phyloP scores from a whole-genome alignment of 2,113 vertebrate species.

The Loxodonta africana region DNA sequence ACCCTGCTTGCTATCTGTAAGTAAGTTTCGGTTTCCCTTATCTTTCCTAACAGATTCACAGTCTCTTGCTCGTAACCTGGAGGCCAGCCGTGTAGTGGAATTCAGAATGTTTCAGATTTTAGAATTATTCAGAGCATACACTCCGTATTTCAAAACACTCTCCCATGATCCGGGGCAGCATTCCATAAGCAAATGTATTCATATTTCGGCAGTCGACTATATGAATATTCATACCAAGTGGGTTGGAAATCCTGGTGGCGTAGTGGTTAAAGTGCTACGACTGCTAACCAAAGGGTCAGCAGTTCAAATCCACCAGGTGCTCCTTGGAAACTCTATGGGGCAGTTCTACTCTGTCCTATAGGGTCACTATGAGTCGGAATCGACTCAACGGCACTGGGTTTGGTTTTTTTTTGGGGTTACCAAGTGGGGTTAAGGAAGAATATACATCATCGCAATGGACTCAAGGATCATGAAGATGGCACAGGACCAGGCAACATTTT shows the following conservation, averaged over 20 bases:
- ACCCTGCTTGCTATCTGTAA: neutral
- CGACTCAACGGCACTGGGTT: too few relatives aligned
- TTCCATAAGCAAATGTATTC: neutral
- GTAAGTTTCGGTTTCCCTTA: neutral
- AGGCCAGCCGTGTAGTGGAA: neutral
- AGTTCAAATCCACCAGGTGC: too few relatives aligned
- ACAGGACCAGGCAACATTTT: neutral
- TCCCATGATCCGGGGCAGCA: neutral
- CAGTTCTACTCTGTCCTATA: too few relatives aligned
- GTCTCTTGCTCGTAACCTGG: conserved; percentile 41
- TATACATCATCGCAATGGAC: neutral
- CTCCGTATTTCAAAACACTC: neutral
- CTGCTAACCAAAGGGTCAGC: too few relatives aligned
- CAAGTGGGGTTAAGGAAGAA: neutral
- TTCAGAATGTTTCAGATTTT: conserved; percentile 36
- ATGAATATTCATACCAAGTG: neutral
- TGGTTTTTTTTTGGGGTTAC: too few relatives aligned
- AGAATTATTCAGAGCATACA: neutral
- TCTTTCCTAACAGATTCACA: neutral
- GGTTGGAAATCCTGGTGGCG: too few relatives aligned
- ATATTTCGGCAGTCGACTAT: neutral
- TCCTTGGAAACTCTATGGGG: too few relatives aligned
- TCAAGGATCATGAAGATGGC: neutral
- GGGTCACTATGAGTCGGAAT: too few relatives aligned
- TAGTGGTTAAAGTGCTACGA: too few relatives aligned